phyloP scores from a whole-genome alignment of 2,113 vertebrate species.

The Poicephalus meyeri region DNA sequence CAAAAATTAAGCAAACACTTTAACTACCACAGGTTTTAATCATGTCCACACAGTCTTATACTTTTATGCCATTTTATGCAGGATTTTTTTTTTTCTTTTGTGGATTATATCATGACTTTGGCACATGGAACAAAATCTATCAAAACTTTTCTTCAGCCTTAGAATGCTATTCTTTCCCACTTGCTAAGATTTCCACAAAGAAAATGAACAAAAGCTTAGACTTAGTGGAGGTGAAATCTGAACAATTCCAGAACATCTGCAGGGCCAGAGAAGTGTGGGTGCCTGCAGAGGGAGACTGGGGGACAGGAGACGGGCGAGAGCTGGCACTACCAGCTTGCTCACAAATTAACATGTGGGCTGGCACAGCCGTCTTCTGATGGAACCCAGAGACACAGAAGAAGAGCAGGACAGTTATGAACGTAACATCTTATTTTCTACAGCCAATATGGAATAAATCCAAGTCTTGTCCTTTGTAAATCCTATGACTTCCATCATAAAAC shows the following conservation, averaged over 20 bases:
- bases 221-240: not conserved
- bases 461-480: not conserved
- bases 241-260: not conserved
- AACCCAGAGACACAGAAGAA: not conserved
- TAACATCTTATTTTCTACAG: not conserved
- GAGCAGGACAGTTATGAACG: not conserved
- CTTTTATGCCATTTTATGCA: not conserved
- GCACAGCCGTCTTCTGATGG: not conserved
- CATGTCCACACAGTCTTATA: not conserved
- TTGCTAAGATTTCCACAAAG: not conserved
- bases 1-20: not conserved
- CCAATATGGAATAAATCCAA: not conserved
- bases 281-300: not conserved
- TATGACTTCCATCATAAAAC: not conserved
- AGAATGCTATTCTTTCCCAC: not conserved
- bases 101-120: not conserved
- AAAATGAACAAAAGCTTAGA: not conserved
- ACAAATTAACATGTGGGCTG: accelerated
- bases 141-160: not conserved
- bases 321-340: not conserved
- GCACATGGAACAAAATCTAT: not conserved
- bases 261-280: not conserved
- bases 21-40: not conserved
- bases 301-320: no score
- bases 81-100: not conserved